These are phyloP conservation scores for Hyles euphorbiae DNA, from an alignment of 1,140 invertebrate species.

Conservation along the genomic window DNA sequence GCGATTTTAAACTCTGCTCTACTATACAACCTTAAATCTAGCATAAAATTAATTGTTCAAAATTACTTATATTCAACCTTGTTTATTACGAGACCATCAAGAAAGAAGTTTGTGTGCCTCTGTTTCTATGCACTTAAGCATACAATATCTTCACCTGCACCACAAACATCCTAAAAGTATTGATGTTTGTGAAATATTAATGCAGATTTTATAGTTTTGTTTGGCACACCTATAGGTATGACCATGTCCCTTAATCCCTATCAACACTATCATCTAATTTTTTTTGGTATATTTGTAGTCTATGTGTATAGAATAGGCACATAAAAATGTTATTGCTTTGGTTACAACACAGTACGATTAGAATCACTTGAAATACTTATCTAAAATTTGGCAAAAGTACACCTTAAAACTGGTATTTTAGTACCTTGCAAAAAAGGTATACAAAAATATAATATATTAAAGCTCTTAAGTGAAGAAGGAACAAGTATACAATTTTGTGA, in stretches of 20 bases:
- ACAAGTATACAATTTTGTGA: conserved; percentile 55
- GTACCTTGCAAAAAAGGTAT: conserved; percentile 53
- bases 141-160: no score
- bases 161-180: no score
- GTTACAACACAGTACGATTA: conserved; percentile 64
- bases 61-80: conserved; percentile 24
- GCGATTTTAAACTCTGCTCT: conserved; percentile 40
- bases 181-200: no score
- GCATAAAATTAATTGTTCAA: conserved; percentile 47
- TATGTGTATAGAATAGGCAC: conserved; percentile 61
- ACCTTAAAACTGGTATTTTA: conserved; percentile 47
- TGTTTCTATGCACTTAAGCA: conserved; percentile 1
- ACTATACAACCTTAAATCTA: conserved; percentile 30
- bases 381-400: conserved; percentile 68
- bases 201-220: conserved; percentile 29
- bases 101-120: conserved; percentile 22
- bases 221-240: conserved; percentile 26
- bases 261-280: conserved; percentile 53
- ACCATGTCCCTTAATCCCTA: conserved; percentile 31
- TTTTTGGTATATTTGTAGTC: conserved; percentile 58
- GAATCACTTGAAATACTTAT: conserved; percentile 63
- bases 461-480: conserved; percentile 61
- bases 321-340: conserved; percentile 72
- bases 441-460: conserved; percentile 69
- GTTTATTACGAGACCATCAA: conserved; percentile 40